A percentile compares a stretch with the other conserved stretches of the same genome.
Conservation (phyloP, 64 coral and sea anemone genomes). For the Montipora foliosa region DNA sequence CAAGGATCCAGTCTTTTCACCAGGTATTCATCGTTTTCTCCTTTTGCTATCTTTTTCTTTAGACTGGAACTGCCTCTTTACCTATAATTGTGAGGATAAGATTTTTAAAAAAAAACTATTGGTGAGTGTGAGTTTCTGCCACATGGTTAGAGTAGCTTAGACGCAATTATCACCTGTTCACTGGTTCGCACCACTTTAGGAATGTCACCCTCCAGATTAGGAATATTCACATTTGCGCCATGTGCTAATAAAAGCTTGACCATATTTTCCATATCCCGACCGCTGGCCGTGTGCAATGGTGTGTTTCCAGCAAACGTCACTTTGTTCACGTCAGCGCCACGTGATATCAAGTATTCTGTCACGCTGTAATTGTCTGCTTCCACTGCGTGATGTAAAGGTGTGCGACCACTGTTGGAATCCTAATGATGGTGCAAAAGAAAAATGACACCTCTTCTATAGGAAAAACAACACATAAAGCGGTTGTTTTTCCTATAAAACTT, state of each 20-base stretch:
- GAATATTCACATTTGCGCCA: slow-evolving; percentile 87
- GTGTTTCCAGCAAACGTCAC: slow-evolving; percentile 96
- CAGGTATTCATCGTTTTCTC: not conserved
- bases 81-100: not conserved
- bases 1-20: not conserved
- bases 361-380: slow-evolving; percentile 83
- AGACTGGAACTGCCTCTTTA: slow-evolving; percentile 28
- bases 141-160: not conserved
- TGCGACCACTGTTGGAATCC: slow-evolving; percentile 95
- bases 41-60: slow-evolving; percentile 16
- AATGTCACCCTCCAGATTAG: slow-evolving; percentile 89
- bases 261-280: slow-evolving; percentile 89
- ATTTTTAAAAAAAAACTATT: too few relatives aligned
- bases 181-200: slow-evolving; percentile 82
- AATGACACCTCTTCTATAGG: too few relatives aligned
- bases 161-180: slow-evolving; percentile 41
- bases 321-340: slow-evolving; percentile 78
- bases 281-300: slow-evolving; percentile 88
- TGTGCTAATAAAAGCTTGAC: slow-evolving; percentile 72
- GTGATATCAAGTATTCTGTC: slow-evolving; percentile 74
- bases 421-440: not conserved
- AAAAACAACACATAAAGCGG: too few relatives aligned
- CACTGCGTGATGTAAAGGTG: slow-evolving; percentile 93
- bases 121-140: not conserved
- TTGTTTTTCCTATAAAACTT: too few relatives aligned